Conservation (phyloP, 2,797 vertebrate species). For the Scarus forsteni region DNA sequence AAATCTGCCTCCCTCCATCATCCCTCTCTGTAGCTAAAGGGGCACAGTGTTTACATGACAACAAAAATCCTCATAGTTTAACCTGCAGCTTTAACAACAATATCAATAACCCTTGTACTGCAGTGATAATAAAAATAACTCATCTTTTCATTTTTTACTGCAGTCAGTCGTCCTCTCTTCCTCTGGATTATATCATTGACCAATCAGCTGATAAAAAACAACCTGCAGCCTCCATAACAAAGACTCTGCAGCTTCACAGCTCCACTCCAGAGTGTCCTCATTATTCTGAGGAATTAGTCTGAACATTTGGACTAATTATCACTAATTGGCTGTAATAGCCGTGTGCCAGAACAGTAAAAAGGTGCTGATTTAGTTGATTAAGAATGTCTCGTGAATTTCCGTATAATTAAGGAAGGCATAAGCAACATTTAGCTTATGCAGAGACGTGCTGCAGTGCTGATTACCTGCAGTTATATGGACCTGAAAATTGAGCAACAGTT, state of each 20-base stretch:
- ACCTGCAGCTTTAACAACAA: too few species aligned
- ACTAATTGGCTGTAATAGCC: constrained; percentile 84
- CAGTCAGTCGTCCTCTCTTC: too few species aligned
- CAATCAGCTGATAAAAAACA: constrained; percentile 65
- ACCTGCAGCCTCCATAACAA: constrained; percentile 59
- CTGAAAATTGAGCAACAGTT: constrained; percentile 50
- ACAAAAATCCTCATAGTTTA: too few species aligned
- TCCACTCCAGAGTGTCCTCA: constrained; percentile 73
- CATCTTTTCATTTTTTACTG: too few species aligned
- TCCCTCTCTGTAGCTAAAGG: too few species aligned
- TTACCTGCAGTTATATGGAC: constrained; percentile 72
- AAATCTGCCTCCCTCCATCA: too few species aligned
- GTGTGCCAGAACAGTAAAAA: constrained; percentile 75
- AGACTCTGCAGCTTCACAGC: constrained; percentile 54
- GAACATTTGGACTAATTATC: constrained; percentile 83
- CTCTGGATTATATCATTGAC: constrained; percentile 47
- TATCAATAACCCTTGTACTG: too few species aligned
- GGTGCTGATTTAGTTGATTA: constrained; percentile 85
- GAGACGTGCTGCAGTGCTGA: constrained; percentile 79
- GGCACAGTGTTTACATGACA: too few species aligned
- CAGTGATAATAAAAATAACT: too few species aligned
- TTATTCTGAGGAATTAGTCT: constrained; percentile 79
- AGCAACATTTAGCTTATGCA: constrained; percentile 63
- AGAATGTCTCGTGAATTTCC: constrained; percentile 81
- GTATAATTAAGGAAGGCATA: constrained; percentile 78